Percentiles rank a stretch among this genome's conserved stretches.
Evolutionary conservation across 2,888 invertebrate genomes (phyloP).

Genomic region (Timema cristinae): DNA sequence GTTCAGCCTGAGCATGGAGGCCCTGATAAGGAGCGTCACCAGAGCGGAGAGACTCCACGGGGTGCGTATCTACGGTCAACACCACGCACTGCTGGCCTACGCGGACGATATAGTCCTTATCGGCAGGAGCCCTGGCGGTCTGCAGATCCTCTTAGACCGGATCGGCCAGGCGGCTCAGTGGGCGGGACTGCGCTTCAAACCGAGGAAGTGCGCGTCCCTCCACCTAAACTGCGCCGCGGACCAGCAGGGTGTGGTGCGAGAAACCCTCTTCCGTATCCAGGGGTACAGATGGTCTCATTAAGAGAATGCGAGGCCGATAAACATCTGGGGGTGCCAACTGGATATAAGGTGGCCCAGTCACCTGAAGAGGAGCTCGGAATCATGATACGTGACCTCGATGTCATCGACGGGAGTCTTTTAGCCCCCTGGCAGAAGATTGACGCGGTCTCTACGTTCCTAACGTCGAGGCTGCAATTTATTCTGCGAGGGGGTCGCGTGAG

Average conservation of each 20-base stretch:
- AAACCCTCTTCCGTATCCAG: too few relatives aligned
- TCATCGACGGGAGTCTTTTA: too few relatives aligned
- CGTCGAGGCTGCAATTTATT: conserved; percentile 36
- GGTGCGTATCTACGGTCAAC: conserved; percentile 19
- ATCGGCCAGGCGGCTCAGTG: conserved; percentile 20
- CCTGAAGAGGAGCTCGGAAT: too few relatives aligned
- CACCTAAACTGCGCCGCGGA: conserved; percentile 22
- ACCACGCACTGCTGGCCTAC: conserved; percentile 27
- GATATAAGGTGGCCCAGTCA: too few relatives aligned
- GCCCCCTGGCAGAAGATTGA: conserved; percentile 36
- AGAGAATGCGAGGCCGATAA: too few relatives aligned
- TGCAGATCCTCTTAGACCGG: conserved; percentile 26
- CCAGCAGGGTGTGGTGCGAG: neutral
- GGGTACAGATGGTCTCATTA: too few relatives aligned
- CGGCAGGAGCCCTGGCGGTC: conserved; percentile 13
- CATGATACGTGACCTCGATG: too few relatives aligned
- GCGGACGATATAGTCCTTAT: conserved; percentile 36
- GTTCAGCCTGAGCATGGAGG: conserved; percentile 40
- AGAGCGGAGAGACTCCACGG: neutral
- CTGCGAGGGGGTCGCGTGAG: conserved; percentile 34
- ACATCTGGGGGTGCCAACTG: too few relatives aligned
- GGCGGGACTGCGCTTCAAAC: conserved; percentile 38
- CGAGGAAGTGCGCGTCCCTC: conserved; percentile 37
- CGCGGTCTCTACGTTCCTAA: conserved; percentile 33
- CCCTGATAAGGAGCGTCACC: conserved; percentile 27